These are phyloP conservation scores for Xyliphius kryptos DNA, from an alignment of 2,113 vertebrate species.

Conservation along the genomic window DNA sequence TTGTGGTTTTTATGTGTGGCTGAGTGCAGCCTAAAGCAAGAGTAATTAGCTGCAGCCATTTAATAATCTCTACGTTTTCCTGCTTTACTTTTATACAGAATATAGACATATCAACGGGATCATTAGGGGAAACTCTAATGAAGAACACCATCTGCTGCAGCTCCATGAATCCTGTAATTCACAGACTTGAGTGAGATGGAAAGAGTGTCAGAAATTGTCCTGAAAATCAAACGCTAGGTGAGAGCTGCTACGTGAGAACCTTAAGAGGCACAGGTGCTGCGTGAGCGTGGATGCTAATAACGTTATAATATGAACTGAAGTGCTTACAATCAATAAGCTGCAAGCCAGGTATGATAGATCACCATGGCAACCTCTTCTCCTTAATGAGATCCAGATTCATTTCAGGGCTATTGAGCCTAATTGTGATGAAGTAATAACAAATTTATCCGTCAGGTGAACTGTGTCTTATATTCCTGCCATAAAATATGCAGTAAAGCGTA, in stretches of 20 bases:
- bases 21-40: slow-evolving; percentile 10
- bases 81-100: neutral
- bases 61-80: neutral
- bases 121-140: slow-evolving; percentile 8
- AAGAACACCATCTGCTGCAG: slow-evolving; percentile 9
- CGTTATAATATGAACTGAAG: slow-evolving; percentile 57
- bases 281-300: slow-evolving; percentile 50
- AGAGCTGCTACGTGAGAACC: neutral
- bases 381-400: slow-evolving; percentile 53
- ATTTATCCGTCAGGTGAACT: slow-evolving; percentile 52
- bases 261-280: slow-evolving; percentile 48
- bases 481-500: slow-evolving; percentile 57
- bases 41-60: slow-evolving; percentile 13
- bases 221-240: neutral
- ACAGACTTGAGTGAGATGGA: neutral
- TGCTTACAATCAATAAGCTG: slow-evolving; percentile 49
- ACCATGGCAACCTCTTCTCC: slow-evolving; percentile 42
- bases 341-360: slow-evolving; percentile 47
- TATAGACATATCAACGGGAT: neutral
- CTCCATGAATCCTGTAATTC: neutral
- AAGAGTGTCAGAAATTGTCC: neutral
- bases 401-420: slow-evolving; percentile 46
- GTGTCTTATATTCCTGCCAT: slow-evolving; percentile 50
- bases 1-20: neutral
- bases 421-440: slow-evolving; percentile 50